A percentile compares a stretch with the other conserved stretches of the same genome.
These are phyloP conservation scores for Porphyrio hochstetteri DNA, from an alignment of 2,113 vertebrate species.

Conservation along the genomic window DNA sequence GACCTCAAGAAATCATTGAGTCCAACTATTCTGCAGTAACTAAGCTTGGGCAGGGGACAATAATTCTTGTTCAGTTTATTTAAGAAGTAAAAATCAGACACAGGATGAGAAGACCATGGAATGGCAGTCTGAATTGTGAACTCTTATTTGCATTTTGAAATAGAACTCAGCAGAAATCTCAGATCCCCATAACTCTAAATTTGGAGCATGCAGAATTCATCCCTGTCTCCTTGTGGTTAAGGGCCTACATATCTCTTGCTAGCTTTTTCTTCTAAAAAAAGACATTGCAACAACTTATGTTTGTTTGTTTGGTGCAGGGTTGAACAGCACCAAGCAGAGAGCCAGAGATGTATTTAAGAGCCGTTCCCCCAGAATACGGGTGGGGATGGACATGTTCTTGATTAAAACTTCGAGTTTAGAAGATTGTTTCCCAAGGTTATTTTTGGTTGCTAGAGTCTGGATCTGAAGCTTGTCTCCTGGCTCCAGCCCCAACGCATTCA, in stretches of 20 bases:
- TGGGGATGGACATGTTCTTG: conserved; percentile 37
- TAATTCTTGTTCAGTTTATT: not conserved
- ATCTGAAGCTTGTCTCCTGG: not conserved
- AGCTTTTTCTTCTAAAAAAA: not conserved
- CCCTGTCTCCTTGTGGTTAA: not conserved
- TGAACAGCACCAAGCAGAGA: not conserved
- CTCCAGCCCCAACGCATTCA: not conserved
- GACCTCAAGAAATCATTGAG: too few relatives aligned
- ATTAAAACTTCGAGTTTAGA: conserved; percentile 40
- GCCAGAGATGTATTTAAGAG: conserved; percentile 7
- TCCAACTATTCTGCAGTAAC: not conserved
- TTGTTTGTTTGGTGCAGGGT: not conserved
- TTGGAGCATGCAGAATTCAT: not conserved
- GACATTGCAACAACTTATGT: not conserved
- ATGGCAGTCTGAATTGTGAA: not conserved
- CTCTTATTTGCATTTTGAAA: not conserved
- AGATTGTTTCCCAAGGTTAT: conserved; percentile 66
- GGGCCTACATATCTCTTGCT: not conserved
- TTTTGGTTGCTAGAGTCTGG: conserved; percentile 51
- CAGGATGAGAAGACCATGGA: not conserved
- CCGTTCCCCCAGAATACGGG: not conserved
- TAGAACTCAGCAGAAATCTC: not conserved
- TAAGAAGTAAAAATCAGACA: not conserved
- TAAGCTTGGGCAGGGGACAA: not conserved
- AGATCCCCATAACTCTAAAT: not conserved